Evolutionary conservation across 2,797 vertebrate species (phyloP).

Genomic region (Distichodus sexfasciatus): DNA sequence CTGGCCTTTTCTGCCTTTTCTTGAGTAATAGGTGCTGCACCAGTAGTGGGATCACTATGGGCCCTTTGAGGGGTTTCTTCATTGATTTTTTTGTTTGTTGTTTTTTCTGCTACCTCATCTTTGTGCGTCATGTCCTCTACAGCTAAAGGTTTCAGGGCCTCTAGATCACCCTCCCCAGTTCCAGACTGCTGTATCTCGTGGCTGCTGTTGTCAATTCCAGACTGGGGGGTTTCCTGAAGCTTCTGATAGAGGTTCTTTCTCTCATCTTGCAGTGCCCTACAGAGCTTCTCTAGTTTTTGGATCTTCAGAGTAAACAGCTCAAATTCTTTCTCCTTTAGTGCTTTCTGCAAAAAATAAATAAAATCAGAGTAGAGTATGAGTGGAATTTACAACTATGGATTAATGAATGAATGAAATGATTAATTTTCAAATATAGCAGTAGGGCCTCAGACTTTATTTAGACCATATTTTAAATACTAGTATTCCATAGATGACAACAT

Average conservation of each 20-base stretch:
- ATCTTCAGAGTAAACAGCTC: conserved; percentile 89
- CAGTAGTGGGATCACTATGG: conserved; percentile 9
- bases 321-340: conserved; percentile 91
- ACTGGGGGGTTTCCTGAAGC: conserved; percentile 71
- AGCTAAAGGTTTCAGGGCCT: neutral
- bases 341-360: conserved; percentile 76
- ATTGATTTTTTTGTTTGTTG: conserved; percentile 35
- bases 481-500: neutral
- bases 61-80: conserved; percentile 39
- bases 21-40: conserved; percentile 46
- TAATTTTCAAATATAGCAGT: no score
- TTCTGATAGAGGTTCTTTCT: conserved; percentile 86
- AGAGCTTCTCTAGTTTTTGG: conserved; percentile 93
- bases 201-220: neutral
- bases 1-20: conserved; percentile 67
- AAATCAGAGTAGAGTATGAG: neutral
- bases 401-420: neutral
- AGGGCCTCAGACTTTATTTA: neutral
- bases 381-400: neutral
- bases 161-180: conserved; percentile 11
- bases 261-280: conserved; percentile 92
- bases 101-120: conserved; percentile 52
- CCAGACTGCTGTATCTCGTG: neutral
- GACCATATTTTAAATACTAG: neutral
- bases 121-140: conserved; percentile 55